A percentile compares a stretch with the other conserved stretches of the same genome.
Conservation (phyloP, 2,888 invertebrate genomes). For the Tenodera sinensis region DNA sequence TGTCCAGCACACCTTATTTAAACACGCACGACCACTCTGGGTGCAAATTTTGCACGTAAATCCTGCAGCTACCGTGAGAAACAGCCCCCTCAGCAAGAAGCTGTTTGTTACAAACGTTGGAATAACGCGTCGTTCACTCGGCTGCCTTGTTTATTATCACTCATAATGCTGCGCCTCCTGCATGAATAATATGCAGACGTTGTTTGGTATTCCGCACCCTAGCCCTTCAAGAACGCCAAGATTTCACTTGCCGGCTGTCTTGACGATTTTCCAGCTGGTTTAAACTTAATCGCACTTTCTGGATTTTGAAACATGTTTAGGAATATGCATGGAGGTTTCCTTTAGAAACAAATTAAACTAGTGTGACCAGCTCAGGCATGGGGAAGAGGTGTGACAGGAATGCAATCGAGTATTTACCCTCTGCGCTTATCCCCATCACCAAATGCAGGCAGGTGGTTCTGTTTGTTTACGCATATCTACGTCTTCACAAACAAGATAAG, state of each 20-base stretch:
- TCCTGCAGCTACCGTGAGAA: neutral
- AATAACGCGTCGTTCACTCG: neutral
- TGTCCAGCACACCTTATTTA: too few species aligned
- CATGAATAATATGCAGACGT: neutral
- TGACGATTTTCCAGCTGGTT: neutral
- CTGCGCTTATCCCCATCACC: too few species aligned
- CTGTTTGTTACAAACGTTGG: neutral
- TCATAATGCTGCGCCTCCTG: neutral
- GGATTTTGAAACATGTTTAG: too few species aligned
- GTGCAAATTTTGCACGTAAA: neutral
- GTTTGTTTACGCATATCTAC: too few species aligned
- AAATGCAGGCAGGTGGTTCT: too few species aligned
- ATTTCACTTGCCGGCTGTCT: neutral
- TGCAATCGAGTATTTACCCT: too few species aligned
- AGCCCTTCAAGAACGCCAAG: neutral
- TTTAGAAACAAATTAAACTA: too few species aligned
- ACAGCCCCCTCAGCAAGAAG: neutral
- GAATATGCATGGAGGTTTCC: too few species aligned
- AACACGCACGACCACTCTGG: neutral
- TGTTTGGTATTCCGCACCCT: neutral
- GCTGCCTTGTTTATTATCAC: neutral
- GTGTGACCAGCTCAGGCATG: too few species aligned
- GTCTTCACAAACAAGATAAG: too few species aligned
- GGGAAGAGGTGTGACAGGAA: too few species aligned
- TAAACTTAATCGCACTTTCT: neutral